These are phyloP conservation scores for Coremacera marginata DNA, from an alignment of 2,888 invertebrate species.

Conservation along the genomic window DNA sequence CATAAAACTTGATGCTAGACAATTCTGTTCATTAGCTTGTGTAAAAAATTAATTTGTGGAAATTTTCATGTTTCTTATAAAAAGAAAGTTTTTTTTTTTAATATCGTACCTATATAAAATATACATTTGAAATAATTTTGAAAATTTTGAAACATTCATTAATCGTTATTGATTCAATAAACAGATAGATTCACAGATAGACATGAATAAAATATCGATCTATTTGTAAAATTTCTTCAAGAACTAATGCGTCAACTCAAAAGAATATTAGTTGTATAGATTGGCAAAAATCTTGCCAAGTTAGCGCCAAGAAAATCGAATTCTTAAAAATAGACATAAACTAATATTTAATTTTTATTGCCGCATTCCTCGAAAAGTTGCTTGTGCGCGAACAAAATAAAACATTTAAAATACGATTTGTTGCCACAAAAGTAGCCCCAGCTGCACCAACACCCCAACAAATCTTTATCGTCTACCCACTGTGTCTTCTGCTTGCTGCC, in stretches of 20 bases:
- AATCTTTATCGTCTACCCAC: background rate
- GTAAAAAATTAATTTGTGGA: too few relatives aligned
- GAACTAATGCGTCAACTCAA: background rate
- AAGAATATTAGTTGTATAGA: background rate
- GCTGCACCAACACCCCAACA: background rate
- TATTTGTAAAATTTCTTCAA: background rate
- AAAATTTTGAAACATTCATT: too few relatives aligned
- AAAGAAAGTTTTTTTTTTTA: too few relatives aligned
- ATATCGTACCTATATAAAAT: too few relatives aligned
- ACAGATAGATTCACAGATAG: background rate
- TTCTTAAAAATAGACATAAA: background rate
- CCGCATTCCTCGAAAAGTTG: slow-evolving; percentile 6
- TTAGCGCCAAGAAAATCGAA: background rate
- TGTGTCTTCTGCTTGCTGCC: background rate
- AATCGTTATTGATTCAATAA: slow-evolving; percentile 16
- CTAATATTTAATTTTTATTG: background rate
- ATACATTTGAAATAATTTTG: too few relatives aligned
- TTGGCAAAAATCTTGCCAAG: background rate
- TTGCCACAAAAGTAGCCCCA: background rate
- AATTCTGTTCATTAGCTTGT: background rate
- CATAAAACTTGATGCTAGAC: too few relatives aligned
- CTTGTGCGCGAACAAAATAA: background rate
- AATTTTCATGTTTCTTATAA: too few relatives aligned
- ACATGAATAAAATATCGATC: background rate
- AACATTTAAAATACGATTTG: slow-evolving; percentile 22